These are phyloP conservation scores for Psittacus erithacus DNA, from an alignment of 2,113 vertebrate species.

Conservation along the genomic window DNA sequence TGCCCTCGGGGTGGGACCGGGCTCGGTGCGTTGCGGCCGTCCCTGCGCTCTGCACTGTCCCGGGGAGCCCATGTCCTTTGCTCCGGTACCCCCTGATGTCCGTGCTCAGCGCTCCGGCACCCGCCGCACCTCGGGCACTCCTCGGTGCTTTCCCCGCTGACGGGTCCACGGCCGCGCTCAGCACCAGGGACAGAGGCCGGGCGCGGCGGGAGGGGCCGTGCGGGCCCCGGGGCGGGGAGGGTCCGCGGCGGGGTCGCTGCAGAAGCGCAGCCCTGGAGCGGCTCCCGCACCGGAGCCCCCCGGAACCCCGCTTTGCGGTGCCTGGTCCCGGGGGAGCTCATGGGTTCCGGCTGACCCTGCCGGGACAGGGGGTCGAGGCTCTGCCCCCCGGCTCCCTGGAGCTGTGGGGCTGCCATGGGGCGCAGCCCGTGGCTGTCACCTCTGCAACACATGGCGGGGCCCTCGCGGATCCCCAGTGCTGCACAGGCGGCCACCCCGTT, in stretches of 20 bases:
- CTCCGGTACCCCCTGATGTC: neutral
- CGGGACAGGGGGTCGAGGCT: no score
- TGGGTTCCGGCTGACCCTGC: neutral
- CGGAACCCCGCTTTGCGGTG: fast-evolving
- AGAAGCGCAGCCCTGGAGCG: no score
- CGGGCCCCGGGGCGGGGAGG: neutral
- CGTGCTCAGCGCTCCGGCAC: neutral
- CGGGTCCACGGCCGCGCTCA: neutral
- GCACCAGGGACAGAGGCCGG: constrained; percentile 50
- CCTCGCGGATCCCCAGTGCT: neutral
- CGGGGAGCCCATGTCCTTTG: neutral
- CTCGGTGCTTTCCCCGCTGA: neutral
- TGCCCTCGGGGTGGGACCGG: neutral
- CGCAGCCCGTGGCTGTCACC: neutral
- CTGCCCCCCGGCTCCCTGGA: neutral
- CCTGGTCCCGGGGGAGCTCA: neutral
- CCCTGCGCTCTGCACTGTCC: neutral
- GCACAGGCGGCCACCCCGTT: neutral
- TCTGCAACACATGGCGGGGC: fast-evolving
- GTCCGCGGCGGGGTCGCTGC: no score
- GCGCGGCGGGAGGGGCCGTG: neutral
- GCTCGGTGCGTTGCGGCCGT: no score
- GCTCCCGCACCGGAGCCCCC: neutral
- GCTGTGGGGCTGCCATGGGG: neutral
- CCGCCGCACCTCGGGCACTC: neutral